Conservation (phyloP, 2,888 invertebrate genomes). For the Desoria tigrina region DNA sequence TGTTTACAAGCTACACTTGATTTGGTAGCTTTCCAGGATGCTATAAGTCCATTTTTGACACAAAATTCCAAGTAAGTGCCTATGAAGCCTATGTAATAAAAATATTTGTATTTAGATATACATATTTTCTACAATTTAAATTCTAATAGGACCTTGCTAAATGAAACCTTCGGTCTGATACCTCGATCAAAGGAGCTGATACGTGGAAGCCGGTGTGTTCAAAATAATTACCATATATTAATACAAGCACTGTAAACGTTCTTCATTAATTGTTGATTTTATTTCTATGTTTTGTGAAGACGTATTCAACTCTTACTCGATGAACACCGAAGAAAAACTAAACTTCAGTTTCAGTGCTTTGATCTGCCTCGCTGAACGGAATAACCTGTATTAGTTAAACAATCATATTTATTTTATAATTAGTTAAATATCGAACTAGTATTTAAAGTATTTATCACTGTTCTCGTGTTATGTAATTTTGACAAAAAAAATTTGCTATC, state of each 20-base stretch:
- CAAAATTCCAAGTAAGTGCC: slow-evolving; percentile 65
- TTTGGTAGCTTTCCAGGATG: slow-evolving; percentile 68
- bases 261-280: slow-evolving; percentile 22
- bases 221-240: no score
- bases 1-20: slow-evolving; percentile 79
- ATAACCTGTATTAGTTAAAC: not conserved
- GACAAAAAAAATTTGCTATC: not conserved
- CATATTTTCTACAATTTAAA: slow-evolving; percentile 36
- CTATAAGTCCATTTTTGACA: slow-evolving; percentile 67
- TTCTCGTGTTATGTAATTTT: not conserved
- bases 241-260: not conserved
- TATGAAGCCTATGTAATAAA: no score
- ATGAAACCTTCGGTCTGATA: slow-evolving; percentile 77
- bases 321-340: slow-evolving; percentile 45
- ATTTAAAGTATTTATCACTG: not conserved
- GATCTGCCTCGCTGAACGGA: not conserved
- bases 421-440: not conserved
- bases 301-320: slow-evolving; percentile 66
- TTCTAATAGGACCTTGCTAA: slow-evolving; percentile 69
- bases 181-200: slow-evolving; percentile 65
- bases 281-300: slow-evolving; percentile 57
- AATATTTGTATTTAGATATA: slow-evolving; percentile 21
- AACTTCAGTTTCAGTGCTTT: slow-evolving; percentile 49
- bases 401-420: not conserved
- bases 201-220: slow-evolving; percentile 63